Conservation (phyloP, 2,888 invertebrate genomes). For the Shargacucullia verbasci region DNA sequence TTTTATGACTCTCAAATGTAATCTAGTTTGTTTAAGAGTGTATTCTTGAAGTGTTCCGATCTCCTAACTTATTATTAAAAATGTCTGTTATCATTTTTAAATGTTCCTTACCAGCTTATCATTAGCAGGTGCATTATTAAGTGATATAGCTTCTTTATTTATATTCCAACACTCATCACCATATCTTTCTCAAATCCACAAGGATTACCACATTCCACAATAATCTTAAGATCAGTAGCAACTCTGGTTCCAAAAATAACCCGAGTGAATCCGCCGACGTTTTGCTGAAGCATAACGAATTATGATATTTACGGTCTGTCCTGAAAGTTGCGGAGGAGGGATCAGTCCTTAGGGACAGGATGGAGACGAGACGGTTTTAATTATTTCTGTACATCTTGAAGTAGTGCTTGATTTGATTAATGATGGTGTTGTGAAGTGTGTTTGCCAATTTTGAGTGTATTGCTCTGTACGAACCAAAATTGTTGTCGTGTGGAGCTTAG, state of each 20-base stretch:
- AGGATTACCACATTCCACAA: conserved; percentile 38
- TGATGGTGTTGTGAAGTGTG: conserved; percentile 21
- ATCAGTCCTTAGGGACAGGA: conserved; percentile 41
- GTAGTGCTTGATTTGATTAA: conserved; percentile 41
- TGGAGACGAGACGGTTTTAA: conserved; percentile 50
- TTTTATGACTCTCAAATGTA: too few species aligned
- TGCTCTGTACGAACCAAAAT: conserved; percentile 10
- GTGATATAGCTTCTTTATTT: conserved; percentile 2
- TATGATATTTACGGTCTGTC: conserved; percentile 48
- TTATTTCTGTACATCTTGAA: conserved; percentile 33
- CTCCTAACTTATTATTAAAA: too few species aligned
- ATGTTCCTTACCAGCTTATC: background rate
- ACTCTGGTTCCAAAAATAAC: conserved; percentile 33
- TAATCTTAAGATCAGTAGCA: conserved; percentile 41
- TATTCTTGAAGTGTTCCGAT: too few species aligned
- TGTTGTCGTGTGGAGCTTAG: background rate
- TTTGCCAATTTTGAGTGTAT: conserved; percentile 40
- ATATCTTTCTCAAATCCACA: conserved; percentile 46
- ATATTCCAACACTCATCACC: conserved; percentile 14
- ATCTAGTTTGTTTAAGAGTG: too few species aligned
- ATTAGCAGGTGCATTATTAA: conserved; percentile 22
- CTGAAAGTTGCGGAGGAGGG: conserved; percentile 28
- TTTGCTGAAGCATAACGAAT: conserved; percentile 52
- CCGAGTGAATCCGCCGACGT: conserved; percentile 29
- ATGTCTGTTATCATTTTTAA: too few species aligned